Evolutionary conservation across 2,888 invertebrate species (phyloP), one percentile per base, ranked within the genome.

Genomic region (Elaeidobius kamerunicus): DNA sequence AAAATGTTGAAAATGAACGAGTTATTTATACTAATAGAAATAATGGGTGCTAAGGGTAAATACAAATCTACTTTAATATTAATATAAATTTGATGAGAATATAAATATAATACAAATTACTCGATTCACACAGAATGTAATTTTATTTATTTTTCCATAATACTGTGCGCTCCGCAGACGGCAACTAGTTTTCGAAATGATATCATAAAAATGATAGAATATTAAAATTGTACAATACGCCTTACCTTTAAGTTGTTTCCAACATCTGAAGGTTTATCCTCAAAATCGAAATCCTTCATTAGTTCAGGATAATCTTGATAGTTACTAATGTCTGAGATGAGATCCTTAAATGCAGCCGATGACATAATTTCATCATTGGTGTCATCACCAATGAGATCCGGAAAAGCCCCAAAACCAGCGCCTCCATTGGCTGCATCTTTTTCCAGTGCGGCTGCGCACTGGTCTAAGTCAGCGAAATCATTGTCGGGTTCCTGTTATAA

Each of bases 301-400:
- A 91, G 84, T 68, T 90, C 90, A 3, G 88, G 85, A 54, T 65
- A 63, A 35, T 65, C 64, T 15, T 62, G 61, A 72, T 83, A 85
- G 66, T 88, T 89, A 54, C 88, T 86, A 69, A 92, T 87, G 73
- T 91, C 91, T 18, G 87, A 88, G 62, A 92, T 89, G 66, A 92
- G 82, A 71, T 91, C 89, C 72, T 91, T 90, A 69, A 92, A 86
- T 35, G 86, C 84, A 63, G 85, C 86, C 57, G 88, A 82, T 23
- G 80, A 79, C 65, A 82, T 82, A 60, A 86, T 86, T 67, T 88
- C 89, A 65, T 85, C 86, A 61, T 85, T 85, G 55, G 88, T 86
- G 62, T 90, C 91, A 65, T 91, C 91, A 43, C 88, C 89, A 69
- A 90, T 87, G 58, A 91, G 82, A 68, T 88, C 88, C 20, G 87